Conservation (phyloP, 2,797 vertebrate genomes). For the Zonotrichia albicollis region DNA sequence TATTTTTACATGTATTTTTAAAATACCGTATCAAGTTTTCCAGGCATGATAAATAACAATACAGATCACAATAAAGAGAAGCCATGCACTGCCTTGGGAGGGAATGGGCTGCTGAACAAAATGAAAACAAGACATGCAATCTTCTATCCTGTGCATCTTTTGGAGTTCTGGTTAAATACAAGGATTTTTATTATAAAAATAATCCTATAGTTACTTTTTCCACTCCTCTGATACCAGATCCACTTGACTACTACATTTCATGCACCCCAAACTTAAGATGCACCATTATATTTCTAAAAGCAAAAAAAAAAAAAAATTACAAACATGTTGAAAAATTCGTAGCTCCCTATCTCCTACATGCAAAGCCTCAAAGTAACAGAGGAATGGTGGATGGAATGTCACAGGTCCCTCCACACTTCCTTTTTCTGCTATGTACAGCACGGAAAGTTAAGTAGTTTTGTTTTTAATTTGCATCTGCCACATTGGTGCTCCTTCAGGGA, state of each 20-base stretch:
- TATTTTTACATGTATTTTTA: neutral
- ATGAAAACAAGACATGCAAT: neutral
- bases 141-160: neutral
- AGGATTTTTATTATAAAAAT: neutral
- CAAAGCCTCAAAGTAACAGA: neutral
- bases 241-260: neutral
- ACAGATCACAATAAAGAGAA: neutral
- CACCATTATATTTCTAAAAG: neutral
- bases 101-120: neutral
- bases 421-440: neutral
- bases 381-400: neutral
- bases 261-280: neutral
- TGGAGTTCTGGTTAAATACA: neutral
- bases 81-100: neutral
- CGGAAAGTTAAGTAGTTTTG: neutral
- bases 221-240: neutral
- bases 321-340: neutral
- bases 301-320: neutral
- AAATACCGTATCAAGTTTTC: neutral
- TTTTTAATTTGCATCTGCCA: conserved; percentile 16
- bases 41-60: neutral
- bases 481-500: neutral
- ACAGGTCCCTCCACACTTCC: neutral
- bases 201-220: neutral
- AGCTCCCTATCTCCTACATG: neutral